Base-by-base conservation (phyloP, 2,888 invertebrate species). In the Endotricha flammealis region DNA sequence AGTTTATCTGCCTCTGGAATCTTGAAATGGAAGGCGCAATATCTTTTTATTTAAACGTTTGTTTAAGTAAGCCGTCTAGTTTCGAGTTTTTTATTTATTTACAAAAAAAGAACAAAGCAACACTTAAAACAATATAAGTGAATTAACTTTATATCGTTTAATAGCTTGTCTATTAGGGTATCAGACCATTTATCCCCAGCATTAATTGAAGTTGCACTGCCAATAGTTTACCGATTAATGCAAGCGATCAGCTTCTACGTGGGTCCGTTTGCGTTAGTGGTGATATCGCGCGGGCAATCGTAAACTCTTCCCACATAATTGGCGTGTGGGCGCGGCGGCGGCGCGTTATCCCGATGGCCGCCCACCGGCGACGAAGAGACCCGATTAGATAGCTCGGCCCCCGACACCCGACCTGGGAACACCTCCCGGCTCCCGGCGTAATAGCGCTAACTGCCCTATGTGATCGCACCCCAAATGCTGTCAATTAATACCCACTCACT, bases 231-330 rank as follows among this genome's bases (percentile, higher is more conserved):
- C 64, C 72, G 75, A 81, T 82, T 70, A 77, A 72, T 70, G 70
- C 61, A 57, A 61, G 69, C 64, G 69, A 76, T 70, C 65, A 54
- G 36, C 57, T 60, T 57, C 59, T 63, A 64, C 59, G 68, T 69
- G 60, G 65, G 65, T 70, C 65, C 60, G 75, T 75, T 77, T 76
- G 71, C 66, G 64, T 74, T 76, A 68, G 67, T 70, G 54, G 64
- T 58, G 58, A 60, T 82, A 81, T 83, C 82, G 63, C 53, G 60
- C 64, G 62, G 50, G 64, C 71, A 66, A 85, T 82, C 83, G 78
- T 74, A 75, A 80, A 77, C 76, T 83, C 85, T 83, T 81, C 82
- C 81, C 79, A 82, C 82, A 81, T 85, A 85, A 86, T 85, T 82
- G 83, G 83, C 78, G 74, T 75, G 82, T 82, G 80, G 85, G 85